Evolutionary conservation across 2,888 invertebrate species (phyloP).

Genomic region (Parnassius glacialis): DNA sequence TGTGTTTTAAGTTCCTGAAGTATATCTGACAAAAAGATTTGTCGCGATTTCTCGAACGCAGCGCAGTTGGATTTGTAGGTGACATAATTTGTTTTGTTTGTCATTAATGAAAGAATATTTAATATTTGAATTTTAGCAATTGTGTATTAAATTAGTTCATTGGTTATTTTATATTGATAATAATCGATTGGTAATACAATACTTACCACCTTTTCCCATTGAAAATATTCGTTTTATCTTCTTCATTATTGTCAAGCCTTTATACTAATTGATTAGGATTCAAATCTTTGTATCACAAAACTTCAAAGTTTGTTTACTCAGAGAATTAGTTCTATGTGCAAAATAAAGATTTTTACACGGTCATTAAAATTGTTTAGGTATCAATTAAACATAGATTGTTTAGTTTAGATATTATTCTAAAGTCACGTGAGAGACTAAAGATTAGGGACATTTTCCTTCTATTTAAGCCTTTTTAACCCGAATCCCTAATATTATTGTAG

Average conservation of each 20-base stretch:
- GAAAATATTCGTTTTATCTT: conserved; percentile 68
- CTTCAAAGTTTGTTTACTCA: conserved; percentile 20
- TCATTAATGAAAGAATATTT: too few relatives aligned
- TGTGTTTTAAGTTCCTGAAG: too few relatives aligned
- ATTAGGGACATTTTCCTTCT: too few relatives aligned
- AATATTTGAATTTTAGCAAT: too few relatives aligned
- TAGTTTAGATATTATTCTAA: not conserved
- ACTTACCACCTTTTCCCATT: conserved; percentile 62
- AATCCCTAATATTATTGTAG: too few relatives aligned
- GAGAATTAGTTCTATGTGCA: conserved; percentile 8
- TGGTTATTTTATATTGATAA: too few relatives aligned
- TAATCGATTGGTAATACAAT: not conserved
- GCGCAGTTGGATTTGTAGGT: too few relatives aligned
- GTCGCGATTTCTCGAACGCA: too few relatives aligned
- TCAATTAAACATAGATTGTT: conserved; percentile 8
- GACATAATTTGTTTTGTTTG: too few relatives aligned
- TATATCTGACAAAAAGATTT: too few relatives aligned
- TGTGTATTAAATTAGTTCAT: too few relatives aligned
- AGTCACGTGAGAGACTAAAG: not conserved
- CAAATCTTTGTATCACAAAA: not conserved
- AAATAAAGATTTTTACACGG: conserved; percentile 17
- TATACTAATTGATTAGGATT: conserved; percentile 11
- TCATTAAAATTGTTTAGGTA: conserved; percentile 13
- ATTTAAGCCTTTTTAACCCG: too few relatives aligned
- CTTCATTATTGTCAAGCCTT: conserved; percentile 52